phyloP scores from a whole-genome alignment of 2,888 invertebrate species.

The Polydrusus tereticollis region DNA sequence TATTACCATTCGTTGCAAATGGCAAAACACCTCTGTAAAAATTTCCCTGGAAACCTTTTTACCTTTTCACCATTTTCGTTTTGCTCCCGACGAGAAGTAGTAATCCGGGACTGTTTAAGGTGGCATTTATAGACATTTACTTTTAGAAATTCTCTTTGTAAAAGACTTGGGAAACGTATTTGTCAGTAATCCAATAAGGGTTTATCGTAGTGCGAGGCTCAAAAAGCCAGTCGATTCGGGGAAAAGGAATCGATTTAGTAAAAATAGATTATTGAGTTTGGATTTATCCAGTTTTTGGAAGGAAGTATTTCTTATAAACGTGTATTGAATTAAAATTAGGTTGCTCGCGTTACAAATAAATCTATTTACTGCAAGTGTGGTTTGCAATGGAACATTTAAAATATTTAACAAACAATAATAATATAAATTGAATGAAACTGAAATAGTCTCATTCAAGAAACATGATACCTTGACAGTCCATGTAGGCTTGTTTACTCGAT shows the following conservation, averaged over 20 bases:
- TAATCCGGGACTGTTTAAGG: slow-evolving; percentile 48
- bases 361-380: not conserved
- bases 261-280: slow-evolving; percentile 43
- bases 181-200: slow-evolving; percentile 61
- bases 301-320: slow-evolving; percentile 21
- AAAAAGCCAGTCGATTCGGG: slow-evolving; percentile 53
- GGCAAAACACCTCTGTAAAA: slow-evolving; percentile 18
- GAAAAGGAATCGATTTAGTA: slow-evolving; percentile 38
- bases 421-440: too few relatives aligned
- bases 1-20: slow-evolving; percentile 6
- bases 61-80: slow-evolving; percentile 41
- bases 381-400: not conserved
- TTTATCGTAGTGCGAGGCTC: slow-evolving; percentile 58
- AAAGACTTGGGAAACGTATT: slow-evolving; percentile 59
- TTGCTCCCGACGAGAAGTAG: slow-evolving; percentile 30
- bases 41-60: slow-evolving; percentile 27
- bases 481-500: too few relatives aligned
- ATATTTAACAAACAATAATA: too few relatives aligned
- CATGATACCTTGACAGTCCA: too few relatives aligned
- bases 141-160: slow-evolving; percentile 58
- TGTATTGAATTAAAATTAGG: slow-evolving; percentile 20
- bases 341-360: not conserved
- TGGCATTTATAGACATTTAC: slow-evolving; percentile 58
- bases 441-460: too few relatives aligned
- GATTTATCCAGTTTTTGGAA: slow-evolving; percentile 45